Base-by-base conservation (phyloP, 2,888 invertebrate genomes). In the Dicranocentrus wangi region DNA sequence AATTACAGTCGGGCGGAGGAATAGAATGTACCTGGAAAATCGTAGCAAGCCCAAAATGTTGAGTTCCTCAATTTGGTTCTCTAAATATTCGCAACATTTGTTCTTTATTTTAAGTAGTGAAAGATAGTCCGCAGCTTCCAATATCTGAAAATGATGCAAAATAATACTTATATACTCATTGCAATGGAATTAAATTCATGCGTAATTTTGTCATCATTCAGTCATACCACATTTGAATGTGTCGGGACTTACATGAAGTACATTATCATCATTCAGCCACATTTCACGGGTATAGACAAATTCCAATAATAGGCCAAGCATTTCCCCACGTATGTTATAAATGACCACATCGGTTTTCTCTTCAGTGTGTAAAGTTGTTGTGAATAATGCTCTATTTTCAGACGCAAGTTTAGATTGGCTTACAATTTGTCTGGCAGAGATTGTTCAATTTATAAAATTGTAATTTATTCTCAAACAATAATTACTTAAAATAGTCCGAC, bases 101-200 rank as follows among this genome's bases (percentile, higher is more conserved):
- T 83, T 76, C 25, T 75, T 68, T 25, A 82, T 72, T 39, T 79
- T 68, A 0, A 82, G 39, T 2, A 83, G 60, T 23, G 94, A 93
- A 72, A 97, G 92, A 88, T 96, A 97, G 90, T 97, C 97, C 1
- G 97, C 95, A 0, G 94, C 93, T 87, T 94, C 92, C 51, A 97
- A 91, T 15, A 97, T 90, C 61, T 61, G 60, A 27, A 47, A 28
- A 61, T 1, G 15, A 5, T 39, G 27, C 53, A 53, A 21, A 21
- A n/a, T n/a, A n/a, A n/a, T n/a, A n/a, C n/a, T n/a, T n/a, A n/a
- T n/a, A n/a, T n/a, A n/a, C n/a, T n/a, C n/a, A n/a, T n/a, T n/a
- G n/a, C n/a, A n/a, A n/a, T n/a, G n/a, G n/a, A n/a, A n/a, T n/a
- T n/a, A n/a, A n/a, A n/a, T n/a, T n/a, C n/a, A n/a, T n/a, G n/a